These are phyloP conservation scores for Percina caprodes DNA, from an alignment of 2,113 vertebrate species.

Conservation along the genomic window DNA sequence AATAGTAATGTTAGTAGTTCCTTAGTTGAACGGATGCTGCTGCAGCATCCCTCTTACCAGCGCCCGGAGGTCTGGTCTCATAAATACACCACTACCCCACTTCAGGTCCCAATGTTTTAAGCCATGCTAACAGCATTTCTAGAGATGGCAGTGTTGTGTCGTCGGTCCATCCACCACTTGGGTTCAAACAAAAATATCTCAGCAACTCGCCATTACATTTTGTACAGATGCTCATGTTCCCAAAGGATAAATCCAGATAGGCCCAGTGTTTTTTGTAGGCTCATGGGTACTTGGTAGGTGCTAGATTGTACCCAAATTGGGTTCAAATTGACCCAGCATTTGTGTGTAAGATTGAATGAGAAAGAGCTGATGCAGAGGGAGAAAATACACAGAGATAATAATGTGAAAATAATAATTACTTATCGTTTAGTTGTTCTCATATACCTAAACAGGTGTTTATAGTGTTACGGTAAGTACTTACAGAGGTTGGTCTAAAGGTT, in stretches of 20 bases:
- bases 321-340: no score
- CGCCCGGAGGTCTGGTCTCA: not conserved
- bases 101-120: not conserved
- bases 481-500: not conserved
- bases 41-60: not conserved
- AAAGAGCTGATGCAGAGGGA: no score
- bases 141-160: not conserved
- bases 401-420: not conserved
- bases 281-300: no score
- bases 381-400: not conserved
- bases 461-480: not conserved
- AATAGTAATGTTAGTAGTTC: slow-evolving; percentile 4
- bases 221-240: not conserved
- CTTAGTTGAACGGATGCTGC: slow-evolving; percentile 8
- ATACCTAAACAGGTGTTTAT: not conserved
- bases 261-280: no score
- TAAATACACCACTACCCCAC: not conserved
- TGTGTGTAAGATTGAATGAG: not conserved
- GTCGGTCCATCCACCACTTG: not conserved
- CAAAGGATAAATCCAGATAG: not conserved
- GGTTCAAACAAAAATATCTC: not conserved
- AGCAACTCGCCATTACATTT: not conserved
- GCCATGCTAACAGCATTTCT: no score
- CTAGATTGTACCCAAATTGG: no score
- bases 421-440: not conserved